Conservation (phyloP, 2,113 vertebrate species). For the Oryzias melastigma region DNA sequence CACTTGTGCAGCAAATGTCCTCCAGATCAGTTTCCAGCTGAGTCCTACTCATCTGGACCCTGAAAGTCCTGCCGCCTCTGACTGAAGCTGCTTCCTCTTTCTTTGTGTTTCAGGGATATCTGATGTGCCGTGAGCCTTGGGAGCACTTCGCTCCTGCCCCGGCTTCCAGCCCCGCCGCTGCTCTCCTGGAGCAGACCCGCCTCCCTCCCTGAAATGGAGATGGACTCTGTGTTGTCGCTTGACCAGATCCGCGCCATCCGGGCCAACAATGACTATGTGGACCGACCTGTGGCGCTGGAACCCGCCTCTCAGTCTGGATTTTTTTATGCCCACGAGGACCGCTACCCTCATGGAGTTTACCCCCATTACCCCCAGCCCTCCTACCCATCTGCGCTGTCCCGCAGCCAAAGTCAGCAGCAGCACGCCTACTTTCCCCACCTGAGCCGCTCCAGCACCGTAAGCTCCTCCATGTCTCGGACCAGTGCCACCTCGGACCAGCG, state of each 20-base stretch:
- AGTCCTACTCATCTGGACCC: too few relatives aligned
- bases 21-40: too few relatives aligned
- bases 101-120: slow-evolving; percentile 81
- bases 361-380: slow-evolving; percentile 66
- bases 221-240: slow-evolving; percentile 86
- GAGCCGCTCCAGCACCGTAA: slow-evolving; percentile 94
- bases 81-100: neutral
- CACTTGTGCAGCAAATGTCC: too few relatives aligned
- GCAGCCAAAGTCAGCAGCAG: slow-evolving; percentile 88
- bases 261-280: slow-evolving; percentile 97
- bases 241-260: slow-evolving; percentile 92
- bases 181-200: slow-evolving; percentile 67
- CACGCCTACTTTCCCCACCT: slow-evolving; percentile 82
- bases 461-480: slow-evolving; percentile 92
- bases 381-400: slow-evolving; percentile 70
- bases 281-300: slow-evolving; percentile 81
- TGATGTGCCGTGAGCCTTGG: slow-evolving; percentile 85
- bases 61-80: too few relatives aligned
- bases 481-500: slow-evolving; percentile 93
- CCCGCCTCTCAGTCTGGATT: slow-evolving; percentile 79
- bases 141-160: slow-evolving; percentile 43
- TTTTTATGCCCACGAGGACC: slow-evolving; percentile 78
- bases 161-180: slow-evolving; percentile 46
- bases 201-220: slow-evolving; percentile 80
- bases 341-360: slow-evolving; percentile 58